These are phyloP conservation scores for Leptinotarsa undecemlineata DNA, from an alignment of 1,140 invertebrate species.

Conservation along the genomic window DNA sequence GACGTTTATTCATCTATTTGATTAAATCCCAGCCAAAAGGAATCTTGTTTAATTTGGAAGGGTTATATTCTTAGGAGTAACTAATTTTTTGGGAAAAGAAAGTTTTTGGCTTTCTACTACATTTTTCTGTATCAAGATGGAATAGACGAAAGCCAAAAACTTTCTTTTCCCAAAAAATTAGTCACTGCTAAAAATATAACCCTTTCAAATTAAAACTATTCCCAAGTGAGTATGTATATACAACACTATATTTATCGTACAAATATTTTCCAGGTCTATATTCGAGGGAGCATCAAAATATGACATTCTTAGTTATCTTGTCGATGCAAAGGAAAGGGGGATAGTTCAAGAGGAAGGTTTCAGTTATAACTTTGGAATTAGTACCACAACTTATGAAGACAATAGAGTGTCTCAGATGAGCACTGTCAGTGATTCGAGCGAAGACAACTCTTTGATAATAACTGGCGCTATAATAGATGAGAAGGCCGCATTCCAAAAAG, in stretches of 20 bases:
- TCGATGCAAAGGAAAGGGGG: slow-evolving; percentile 79
- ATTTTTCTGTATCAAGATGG: no score
- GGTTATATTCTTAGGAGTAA: no score
- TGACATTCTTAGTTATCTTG: slow-evolving; percentile 85
- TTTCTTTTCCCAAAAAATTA: no score
- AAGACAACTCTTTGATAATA: slow-evolving; percentile 67
- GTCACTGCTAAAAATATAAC: no score
- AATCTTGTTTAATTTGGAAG: no score
- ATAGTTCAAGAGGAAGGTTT: slow-evolving; percentile 66
- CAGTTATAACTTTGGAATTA: slow-evolving; percentile 61
- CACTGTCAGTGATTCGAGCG: slow-evolving; percentile 69
- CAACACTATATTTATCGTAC: background rate
- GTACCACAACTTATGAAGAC: slow-evolving; percentile 61
- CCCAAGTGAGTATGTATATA: no score
- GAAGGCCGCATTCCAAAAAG: slow-evolving; percentile 58
- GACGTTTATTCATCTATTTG: no score
- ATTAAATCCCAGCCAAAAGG: no score
- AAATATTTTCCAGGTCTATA: slow-evolving; percentile 63
- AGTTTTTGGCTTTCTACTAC: no score
- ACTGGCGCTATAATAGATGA: slow-evolving; percentile 60
- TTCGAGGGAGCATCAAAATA: slow-evolving; percentile 86
- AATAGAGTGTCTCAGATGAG: slow-evolving; percentile 61
- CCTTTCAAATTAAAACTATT: no score
- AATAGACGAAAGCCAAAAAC: no score
- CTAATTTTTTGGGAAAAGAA: no score